Evolutionary conservation across 2,113 vertebrate species (phyloP).

Genomic region (Struthio camelus): DNA sequence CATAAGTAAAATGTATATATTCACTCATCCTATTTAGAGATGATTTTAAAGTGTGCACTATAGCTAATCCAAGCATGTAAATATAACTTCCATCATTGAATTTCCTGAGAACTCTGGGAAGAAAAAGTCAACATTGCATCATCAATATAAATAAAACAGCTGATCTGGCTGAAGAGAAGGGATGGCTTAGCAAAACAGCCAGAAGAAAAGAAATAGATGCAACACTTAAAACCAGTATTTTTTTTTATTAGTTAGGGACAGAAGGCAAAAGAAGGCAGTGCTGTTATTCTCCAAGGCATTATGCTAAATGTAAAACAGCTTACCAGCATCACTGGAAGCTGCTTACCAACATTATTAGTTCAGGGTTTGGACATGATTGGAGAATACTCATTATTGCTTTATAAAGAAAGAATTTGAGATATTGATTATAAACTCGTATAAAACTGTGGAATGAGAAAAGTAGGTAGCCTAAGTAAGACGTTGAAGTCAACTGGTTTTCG

Average conservation of each 20-base stretch:
- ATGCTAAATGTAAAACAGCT: not conserved
- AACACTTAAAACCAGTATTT: not conserved
- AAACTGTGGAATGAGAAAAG: not conserved
- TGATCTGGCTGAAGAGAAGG: not conserved
- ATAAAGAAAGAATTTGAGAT: not conserved
- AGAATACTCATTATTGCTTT: not conserved
- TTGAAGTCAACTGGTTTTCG: slow-evolving; percentile 38
- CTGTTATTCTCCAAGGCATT: not conserved
- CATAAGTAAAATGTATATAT: not conserved
- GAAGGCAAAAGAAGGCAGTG: not conserved
- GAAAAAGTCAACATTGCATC: not conserved
- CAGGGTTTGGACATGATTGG: not conserved
- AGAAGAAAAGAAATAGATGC: not conserved
- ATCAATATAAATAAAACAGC: not conserved
- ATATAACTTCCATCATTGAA: not conserved
- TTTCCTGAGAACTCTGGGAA: not conserved
- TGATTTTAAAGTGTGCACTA: not conserved
- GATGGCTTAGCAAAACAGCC: not conserved
- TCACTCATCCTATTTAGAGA: too few species aligned
- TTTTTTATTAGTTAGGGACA: not conserved
- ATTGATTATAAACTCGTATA: not conserved
- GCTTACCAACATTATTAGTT: not conserved
- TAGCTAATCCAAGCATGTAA: not conserved
- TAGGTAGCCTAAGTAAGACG: not conserved
- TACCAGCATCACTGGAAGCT: slow-evolving; percentile 6